phyloP scores from a whole-genome alignment of 2,888 invertebrate genomes.

The Caenorhabditis plicata region DNA sequence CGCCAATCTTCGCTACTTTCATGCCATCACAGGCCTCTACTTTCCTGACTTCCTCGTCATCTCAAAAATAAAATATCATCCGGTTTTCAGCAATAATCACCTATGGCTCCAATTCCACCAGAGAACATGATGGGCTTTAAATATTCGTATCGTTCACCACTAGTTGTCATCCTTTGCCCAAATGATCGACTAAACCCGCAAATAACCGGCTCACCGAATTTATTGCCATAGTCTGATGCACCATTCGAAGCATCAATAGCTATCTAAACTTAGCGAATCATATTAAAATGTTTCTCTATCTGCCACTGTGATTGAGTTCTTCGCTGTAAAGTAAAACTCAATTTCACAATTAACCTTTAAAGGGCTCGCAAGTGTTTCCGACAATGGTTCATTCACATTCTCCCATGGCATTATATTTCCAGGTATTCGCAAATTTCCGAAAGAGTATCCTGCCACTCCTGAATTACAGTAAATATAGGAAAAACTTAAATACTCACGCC shows the following conservation, averaged over 20 bases:
- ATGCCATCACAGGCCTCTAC: constrained; percentile 7
- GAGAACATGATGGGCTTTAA: constrained; percentile 99
- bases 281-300: neutral
- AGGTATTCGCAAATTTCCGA: constrained; percentile 87
- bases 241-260: constrained; percentile 94
- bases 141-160: constrained; percentile 75
- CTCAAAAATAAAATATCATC: constrained; percentile 10
- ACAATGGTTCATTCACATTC: constrained; percentile 82
- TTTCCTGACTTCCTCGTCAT: constrained; percentile 41
- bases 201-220: constrained; percentile 91
- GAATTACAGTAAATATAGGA: neutral
- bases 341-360: neutral
- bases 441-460: constrained; percentile 87
- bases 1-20: constrained; percentile 88
- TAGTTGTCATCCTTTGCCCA: constrained; percentile 75
- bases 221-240: constrained; percentile 97
- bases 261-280: constrained; percentile 26
- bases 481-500: neutral
- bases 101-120: constrained; percentile 89
- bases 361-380: constrained; percentile 70
- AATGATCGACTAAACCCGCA: constrained; percentile 88
- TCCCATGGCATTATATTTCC: constrained; percentile 91
- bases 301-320: too few species aligned
- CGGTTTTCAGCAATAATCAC: constrained; percentile 69
- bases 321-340: too few species aligned